Percentiles rank a stretch among this genome's conserved stretches.
Conservation (phyloP, 2,888 invertebrate species). For the Xylocampa areola region DNA sequence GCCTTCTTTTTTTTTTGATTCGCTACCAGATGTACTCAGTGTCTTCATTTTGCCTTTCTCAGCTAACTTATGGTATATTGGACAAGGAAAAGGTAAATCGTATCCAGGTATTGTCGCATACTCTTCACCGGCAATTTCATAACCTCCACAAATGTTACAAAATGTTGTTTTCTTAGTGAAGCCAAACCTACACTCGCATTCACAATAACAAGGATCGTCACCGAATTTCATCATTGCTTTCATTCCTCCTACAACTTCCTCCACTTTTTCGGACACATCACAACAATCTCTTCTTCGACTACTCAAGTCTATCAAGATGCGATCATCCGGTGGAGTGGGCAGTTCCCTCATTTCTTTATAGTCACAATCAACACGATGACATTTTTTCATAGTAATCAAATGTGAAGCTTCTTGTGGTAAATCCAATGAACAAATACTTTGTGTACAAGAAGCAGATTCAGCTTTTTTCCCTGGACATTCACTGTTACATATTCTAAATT, state of each 20-base stretch:
- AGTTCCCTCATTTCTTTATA: constrained; percentile 62
- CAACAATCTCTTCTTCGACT: constrained; percentile 68
- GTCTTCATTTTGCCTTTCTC: constrained; percentile 71
- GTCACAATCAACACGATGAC: constrained; percentile 69
- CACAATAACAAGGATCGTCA: constrained; percentile 77
- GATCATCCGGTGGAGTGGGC: constrained; percentile 66
- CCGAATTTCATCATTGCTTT: constrained; percentile 71
- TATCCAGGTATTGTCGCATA: constrained; percentile 54
- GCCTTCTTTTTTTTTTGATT: constrained; percentile 65
- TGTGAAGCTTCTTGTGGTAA: constrained; percentile 63
- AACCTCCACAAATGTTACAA: constrained; percentile 81
- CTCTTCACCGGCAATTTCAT: constrained; percentile 77
- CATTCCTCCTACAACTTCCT: constrained; percentile 71
- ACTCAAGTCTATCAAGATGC: constrained; percentile 69
- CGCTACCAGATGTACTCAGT: constrained; percentile 74
- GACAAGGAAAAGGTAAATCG: constrained; percentile 78
- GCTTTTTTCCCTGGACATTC: constrained; percentile 60
- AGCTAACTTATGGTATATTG: constrained; percentile 77
- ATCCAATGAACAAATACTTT: constrained; percentile 67
- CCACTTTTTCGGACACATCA: constrained; percentile 64
- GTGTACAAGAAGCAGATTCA: constrained; percentile 38
- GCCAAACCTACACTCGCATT: constrained; percentile 82
- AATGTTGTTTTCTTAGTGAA: constrained; percentile 80
- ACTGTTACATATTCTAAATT: constrained; percentile 63
- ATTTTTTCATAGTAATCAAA: constrained; percentile 69